Base-by-base conservation (phyloP, 1,140 invertebrate species). In the Pseudoatta argentina region DNA sequence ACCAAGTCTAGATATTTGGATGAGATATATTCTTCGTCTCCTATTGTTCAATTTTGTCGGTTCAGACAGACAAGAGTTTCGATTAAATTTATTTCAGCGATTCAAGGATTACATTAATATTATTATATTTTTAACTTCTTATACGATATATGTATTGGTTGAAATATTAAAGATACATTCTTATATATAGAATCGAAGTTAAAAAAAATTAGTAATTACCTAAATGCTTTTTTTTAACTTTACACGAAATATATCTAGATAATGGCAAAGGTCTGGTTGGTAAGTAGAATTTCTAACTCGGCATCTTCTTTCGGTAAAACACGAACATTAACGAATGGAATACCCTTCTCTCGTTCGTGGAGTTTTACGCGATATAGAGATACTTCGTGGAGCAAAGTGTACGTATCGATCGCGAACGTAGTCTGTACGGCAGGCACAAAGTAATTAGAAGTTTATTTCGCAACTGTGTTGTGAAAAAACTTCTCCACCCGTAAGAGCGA, bases 371-470 rank as follows among this genome's bases (percentile, higher is more conserved):
- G 64, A 79, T 86, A 14, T 12, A 8, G 44, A 73, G 59, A 63
- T 61, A 48, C 27, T 67, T 16, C 27, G 59, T 59, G 44, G 67
- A 53, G 7, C 53, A 61, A 63, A 48, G 39, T 71, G 53, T 72
- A 81, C n/a, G 44, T 81, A 44, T 85, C 34, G 72, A 76, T 57
- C 34, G 44, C n/a, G 55, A 7, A 51, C n/a, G 30, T 14, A 69
- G 39, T 39, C 53, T 44, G 69, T 72, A 77, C 66, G 24, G 48
- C 16, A 59, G 14, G 48, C 34, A 10, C 82, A 87, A 78, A 72
- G 86, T 86, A 86, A 88, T 88, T 78, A 88, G 59, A 87, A 78
- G 82, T 86, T 87, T 71, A 86, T 86, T 64, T 55, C 64, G 48
- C 27, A 24, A 39, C 27, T 51, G 48, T 53, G 79, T 73, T 82